phyloP scores from a whole-genome alignment of 2,113 vertebrate genomes.

The Rhinopomastus cyanomelas region DNA sequence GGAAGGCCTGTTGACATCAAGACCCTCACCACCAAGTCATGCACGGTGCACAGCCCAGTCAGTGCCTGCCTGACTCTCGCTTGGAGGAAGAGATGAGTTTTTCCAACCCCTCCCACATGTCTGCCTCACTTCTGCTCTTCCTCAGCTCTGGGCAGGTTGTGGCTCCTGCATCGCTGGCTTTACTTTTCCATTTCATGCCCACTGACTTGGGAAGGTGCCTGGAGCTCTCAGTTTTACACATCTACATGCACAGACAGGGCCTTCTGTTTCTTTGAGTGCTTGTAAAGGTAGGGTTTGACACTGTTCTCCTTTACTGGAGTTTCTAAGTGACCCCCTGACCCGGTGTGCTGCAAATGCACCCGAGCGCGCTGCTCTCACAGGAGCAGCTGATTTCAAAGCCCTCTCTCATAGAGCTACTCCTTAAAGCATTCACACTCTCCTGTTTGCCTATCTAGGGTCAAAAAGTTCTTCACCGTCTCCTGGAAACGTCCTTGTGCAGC shows the following conservation, averaged over 20 bases:
- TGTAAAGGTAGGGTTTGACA: not conserved
- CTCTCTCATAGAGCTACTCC: not conserved
- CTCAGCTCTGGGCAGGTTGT: not conserved
- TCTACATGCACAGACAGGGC: not conserved
- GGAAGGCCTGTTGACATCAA: not conserved
- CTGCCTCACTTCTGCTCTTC: not conserved
- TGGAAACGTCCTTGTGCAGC: not conserved
- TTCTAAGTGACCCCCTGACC: not conserved
- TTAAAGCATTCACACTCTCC: not conserved
- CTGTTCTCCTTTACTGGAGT: not conserved
- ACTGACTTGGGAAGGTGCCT: not conserved
- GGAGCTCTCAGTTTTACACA: not conserved
- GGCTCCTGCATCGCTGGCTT: not conserved
- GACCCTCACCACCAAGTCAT: not conserved
- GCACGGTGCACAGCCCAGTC: not conserved
- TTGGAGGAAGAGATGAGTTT: not conserved
- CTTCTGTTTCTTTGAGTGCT: not conserved
- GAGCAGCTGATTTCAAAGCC: not conserved
- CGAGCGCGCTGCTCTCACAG: not conserved
- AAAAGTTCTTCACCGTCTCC: not conserved
- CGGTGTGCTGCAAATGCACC: not conserved
- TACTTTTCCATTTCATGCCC: not conserved
- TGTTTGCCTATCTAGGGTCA: not conserved
- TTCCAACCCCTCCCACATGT: fast-evolving
- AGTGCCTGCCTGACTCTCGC: not conserved